phyloP scores from a whole-genome alignment of 1,140 invertebrate genomes.

The Cepaea nemoralis region DNA sequence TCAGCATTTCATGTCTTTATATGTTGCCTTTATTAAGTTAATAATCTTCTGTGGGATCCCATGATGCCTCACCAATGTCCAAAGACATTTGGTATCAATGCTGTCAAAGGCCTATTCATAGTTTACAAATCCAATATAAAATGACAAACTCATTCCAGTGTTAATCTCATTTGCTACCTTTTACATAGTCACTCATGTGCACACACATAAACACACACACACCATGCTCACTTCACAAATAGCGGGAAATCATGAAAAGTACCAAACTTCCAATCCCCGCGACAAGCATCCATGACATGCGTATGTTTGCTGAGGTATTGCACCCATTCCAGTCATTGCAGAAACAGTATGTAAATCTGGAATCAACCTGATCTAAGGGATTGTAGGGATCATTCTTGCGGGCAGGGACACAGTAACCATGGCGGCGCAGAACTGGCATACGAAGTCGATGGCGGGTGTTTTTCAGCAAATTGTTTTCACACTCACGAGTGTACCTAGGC shows the following conservation, averaged over 20 bases:
- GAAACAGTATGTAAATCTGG: conserved; percentile 66
- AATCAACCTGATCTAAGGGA: conserved; percentile 52
- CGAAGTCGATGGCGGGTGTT: conserved; percentile 61
- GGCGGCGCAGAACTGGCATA: conserved; percentile 68
- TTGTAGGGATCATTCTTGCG: conserved; percentile 66
- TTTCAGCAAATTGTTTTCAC: conserved; percentile 63
- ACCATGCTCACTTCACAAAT: conserved; percentile 19
- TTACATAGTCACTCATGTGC: too few relatives aligned
- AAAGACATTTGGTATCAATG: too few relatives aligned
- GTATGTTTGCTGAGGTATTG: conserved; percentile 54
- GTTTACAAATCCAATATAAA: too few relatives aligned
- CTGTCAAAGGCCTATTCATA: too few relatives aligned
- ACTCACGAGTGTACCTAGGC: conserved; percentile 63
- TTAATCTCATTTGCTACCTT: too few relatives aligned
- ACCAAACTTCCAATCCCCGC: neutral
- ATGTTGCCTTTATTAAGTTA: too few relatives aligned
- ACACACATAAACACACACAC: neutral
- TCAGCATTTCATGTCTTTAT: too few relatives aligned
- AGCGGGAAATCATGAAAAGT: conserved; percentile 3
- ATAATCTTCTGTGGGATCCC: too few relatives aligned
- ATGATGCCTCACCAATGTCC: too few relatives aligned
- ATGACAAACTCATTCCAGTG: too few relatives aligned
- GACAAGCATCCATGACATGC: conserved; percentile 2
- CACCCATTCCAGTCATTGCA: conserved; percentile 71
- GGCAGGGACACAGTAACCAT: conserved; percentile 68